Evolutionary conservation across 1,140 invertebrate genomes (phyloP).

Genomic region (Dreissena polymorpha): DNA sequence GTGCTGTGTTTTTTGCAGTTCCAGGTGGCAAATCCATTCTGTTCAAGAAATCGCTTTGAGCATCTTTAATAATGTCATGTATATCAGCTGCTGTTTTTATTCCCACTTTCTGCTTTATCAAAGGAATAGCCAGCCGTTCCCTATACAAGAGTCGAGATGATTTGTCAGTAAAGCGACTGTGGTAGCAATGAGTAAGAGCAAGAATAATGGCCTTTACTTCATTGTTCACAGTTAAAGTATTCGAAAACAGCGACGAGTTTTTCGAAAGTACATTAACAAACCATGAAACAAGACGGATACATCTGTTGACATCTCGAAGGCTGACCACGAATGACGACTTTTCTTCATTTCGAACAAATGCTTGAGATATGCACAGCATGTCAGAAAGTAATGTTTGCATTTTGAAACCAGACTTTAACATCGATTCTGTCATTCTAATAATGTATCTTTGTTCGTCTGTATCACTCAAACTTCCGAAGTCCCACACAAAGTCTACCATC

Average conservation of each 20-base stretch:
- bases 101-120: slow-evolving; percentile 13
- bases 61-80: slow-evolving; percentile 34
- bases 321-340: slow-evolving; percentile 51
- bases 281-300: slow-evolving; percentile 52
- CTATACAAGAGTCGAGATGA: slow-evolving; percentile 52
- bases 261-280: slow-evolving; percentile 46
- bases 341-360: slow-evolving; percentile 40
- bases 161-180: slow-evolving; percentile 57
- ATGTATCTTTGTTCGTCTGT: slow-evolving; percentile 58
- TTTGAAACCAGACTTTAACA: neutral
- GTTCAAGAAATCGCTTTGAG: slow-evolving; percentile 52
- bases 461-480: slow-evolving; percentile 59
- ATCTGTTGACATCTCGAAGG: slow-evolving; percentile 57
- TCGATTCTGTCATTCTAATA: slow-evolving; percentile 36
- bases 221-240: neutral
- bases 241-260: neutral
- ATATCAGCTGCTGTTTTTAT: slow-evolving; percentile 11
- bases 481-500: slow-evolving; percentile 63
- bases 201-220: slow-evolving; percentile 57
- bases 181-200: slow-evolving; percentile 67
- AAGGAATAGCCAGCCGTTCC: slow-evolving; percentile 40
- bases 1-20: slow-evolving; percentile 63
- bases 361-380: slow-evolving; percentile 54
- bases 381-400: slow-evolving; percentile 28
- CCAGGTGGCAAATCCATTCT: slow-evolving; percentile 56